A percentile compares a stretch with the other conserved stretches of the same genome.
phyloP scores from a whole-genome alignment of 1,140 invertebrate genomes.

The silkworm (Bombyx mori) region DNA sequence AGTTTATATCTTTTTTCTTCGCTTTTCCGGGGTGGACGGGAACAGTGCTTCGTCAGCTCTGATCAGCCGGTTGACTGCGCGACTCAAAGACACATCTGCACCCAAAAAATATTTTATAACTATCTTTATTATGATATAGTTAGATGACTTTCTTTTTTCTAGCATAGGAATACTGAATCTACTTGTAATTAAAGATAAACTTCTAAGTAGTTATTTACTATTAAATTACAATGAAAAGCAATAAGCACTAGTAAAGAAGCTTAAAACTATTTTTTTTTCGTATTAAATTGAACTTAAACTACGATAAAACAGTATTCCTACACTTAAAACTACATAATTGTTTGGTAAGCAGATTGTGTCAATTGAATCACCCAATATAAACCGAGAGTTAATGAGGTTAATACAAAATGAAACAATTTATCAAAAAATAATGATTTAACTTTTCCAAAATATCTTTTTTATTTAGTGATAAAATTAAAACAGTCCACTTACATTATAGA shows the following conservation, averaged over 20 bases:
- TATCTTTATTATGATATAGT: slow-evolving; percentile 4
- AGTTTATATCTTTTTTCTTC: slow-evolving; percentile 64
- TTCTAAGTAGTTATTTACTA: background rate
- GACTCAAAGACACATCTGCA: slow-evolving; percentile 61
- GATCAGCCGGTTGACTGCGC: slow-evolving; percentile 58
- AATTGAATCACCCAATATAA: slow-evolving; percentile 50
- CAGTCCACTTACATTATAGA: slow-evolving; percentile 49
- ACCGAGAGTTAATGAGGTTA: slow-evolving; percentile 7
- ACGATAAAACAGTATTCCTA: slow-evolving; percentile 18
- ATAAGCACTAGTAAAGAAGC: background rate
- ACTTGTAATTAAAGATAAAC: background rate
- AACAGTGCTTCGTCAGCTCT: slow-evolving; percentile 59
- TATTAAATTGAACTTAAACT: background rate
- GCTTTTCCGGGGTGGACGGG: slow-evolving; percentile 54
- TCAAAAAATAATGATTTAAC: no score
- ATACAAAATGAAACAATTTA: slow-evolving; percentile 40
- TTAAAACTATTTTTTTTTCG: background rate
- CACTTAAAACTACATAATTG: slow-evolving; percentile 19
- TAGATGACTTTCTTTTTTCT: background rate
- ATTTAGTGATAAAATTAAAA: slow-evolving; percentile 55
- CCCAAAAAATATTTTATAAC: slow-evolving; percentile 23
- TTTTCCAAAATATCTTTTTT: slow-evolving; percentile 32
- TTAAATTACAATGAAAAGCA: background rate
- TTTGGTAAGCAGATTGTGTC: slow-evolving; percentile 56
- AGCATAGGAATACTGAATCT: background rate